Evolutionary conservation across 2,113 vertebrate genomes (phyloP).

Genomic region (Okapia johnstoni): DNA sequence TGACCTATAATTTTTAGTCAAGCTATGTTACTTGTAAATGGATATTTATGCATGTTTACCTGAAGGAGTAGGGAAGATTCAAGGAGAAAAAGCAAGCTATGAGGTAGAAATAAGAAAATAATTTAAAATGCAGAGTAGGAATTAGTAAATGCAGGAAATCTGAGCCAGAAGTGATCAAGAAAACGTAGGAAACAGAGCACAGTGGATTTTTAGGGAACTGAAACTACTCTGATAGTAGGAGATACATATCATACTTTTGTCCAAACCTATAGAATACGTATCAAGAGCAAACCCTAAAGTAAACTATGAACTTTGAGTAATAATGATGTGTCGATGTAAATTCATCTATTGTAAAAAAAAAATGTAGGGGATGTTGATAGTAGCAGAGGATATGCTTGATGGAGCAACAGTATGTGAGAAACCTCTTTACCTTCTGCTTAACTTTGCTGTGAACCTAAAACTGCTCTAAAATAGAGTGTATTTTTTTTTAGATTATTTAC

Average conservation of each 20-base stretch:
- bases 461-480: not conserved
- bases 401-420: accelerated
- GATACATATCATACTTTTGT: not conserved
- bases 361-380: too few relatives aligned
- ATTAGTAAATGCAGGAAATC: not conserved
- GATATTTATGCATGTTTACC: not conserved
- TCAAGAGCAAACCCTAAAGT: not conserved
- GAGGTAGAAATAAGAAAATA: not conserved
- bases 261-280: accelerated
- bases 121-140: not conserved
- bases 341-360: not conserved
- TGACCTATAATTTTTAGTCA: not conserved
- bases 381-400: not conserved
- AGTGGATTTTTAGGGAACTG: accelerated
- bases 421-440: not conserved
- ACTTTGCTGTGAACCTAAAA: not conserved
- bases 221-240: not conserved
- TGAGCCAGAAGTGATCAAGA: not conserved
- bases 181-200: not conserved
- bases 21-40: not conserved
- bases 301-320: not conserved
- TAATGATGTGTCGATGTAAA: not conserved
- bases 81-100: not conserved
- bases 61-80: accelerated
- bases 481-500: not conserved